These are phyloP conservation scores for Coranthus polyacanthus DNA, from an alignment of 2,797 vertebrate genomes.

Conservation along the genomic window DNA sequence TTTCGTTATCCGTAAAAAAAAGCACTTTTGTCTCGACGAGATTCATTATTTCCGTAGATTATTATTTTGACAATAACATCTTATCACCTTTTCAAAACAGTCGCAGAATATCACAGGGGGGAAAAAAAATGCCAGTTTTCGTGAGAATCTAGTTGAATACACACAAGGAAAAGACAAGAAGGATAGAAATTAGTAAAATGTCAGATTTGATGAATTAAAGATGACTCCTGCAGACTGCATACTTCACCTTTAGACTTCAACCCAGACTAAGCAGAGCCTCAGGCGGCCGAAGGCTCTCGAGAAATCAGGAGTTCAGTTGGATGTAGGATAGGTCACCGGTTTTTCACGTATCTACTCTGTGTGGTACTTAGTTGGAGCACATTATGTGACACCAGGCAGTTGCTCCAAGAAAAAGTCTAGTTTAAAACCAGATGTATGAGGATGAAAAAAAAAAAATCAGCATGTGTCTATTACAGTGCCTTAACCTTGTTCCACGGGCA, in stretches of 20 bases:
- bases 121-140: not conserved
- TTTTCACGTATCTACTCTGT: constrained; percentile 1
- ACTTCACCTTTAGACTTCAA: too few relatives aligned
- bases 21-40: not conserved
- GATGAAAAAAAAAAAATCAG: too few relatives aligned
- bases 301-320: not conserved
- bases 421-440: constrained; percentile 13
- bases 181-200: not conserved
- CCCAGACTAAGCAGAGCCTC: not conserved
- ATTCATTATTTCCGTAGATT: too few relatives aligned
- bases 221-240: not conserved
- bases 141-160: not conserved
- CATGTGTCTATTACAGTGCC: not conserved
- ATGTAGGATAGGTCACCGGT: not conserved
- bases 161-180: not conserved
- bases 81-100: constrained; percentile 1
- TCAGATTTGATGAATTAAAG: not conserved
- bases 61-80: too few relatives aligned
- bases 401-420: not conserved
- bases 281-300: not conserved
- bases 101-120: not conserved
- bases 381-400: not conserved
- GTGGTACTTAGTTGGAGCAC: not conserved
- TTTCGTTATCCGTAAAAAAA: too few relatives aligned
- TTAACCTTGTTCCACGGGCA: not conserved